Evolutionary conservation across 2,888 invertebrate species (phyloP), one percentile per base, ranked within the genome.

Genomic region (Charanyca ferruginea): DNA sequence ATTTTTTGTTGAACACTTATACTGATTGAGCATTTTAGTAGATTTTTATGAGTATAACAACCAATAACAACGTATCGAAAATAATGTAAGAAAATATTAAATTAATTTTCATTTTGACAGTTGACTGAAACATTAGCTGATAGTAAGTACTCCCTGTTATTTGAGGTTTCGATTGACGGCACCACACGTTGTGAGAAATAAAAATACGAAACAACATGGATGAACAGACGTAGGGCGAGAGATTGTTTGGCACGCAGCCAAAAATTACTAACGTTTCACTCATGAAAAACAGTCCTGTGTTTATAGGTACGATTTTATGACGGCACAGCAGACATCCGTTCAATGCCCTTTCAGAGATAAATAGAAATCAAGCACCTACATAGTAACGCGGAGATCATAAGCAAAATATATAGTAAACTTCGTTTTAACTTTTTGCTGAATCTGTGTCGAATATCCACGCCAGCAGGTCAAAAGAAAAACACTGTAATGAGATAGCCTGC

Each of bases 211-310:
- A 81, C 74, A 59, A 73, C 64, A 74, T 80, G 71, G 73, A 59
- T 84, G 80, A 77, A 83, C 83, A 84, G 83, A 83, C 88, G 87
- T 81, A 85, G 85, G 79, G 85, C 83, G 82, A 84, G 85, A 86
- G 86, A 88, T 86, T 87, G 85, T 85, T 89, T 92, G 93, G 93
- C 92, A 81, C 85, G 68, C 59, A 77, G 91, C 93, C 93, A 89
- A 87, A 90, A 88, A 90, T 90, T 90, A 87, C 89, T 87, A 89
- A 89, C 89, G 89, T 90, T 90, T 88, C 83, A 84, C 88, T 87
- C 88, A 84, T 87, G 89, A 89, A 89, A 85, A 86, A 85, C 83
- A 80, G 81, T 79, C 77, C 77, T 80, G 70, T 86, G 83, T 85
- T 85, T 82, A 82, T 84, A 77, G 73, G 70, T 79, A 76, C 59